These are phyloP conservation scores for Gavia stellata DNA, from an alignment of 2,113 vertebrate genomes.

Conservation along the genomic window DNA sequence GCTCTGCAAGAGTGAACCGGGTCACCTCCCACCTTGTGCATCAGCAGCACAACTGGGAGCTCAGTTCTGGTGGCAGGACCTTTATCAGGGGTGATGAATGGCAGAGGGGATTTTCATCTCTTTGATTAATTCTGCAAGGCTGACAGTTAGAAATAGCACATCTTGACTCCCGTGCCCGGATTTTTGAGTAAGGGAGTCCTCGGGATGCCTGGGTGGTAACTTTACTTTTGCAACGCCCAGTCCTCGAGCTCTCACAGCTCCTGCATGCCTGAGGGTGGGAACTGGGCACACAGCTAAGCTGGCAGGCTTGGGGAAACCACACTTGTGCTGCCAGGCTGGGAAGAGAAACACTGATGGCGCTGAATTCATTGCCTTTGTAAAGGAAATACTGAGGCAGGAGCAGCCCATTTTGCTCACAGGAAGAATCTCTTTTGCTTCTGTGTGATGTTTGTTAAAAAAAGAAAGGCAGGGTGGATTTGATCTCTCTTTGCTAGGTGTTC, in stretches of 20 bases:
- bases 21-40: background rate
- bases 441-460: background rate
- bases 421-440: background rate
- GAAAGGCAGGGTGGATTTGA: background rate
- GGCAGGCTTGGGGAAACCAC: background rate
- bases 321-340: background rate
- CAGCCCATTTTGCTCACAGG: background rate
- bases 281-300: background rate
- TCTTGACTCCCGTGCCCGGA: fast-evolving
- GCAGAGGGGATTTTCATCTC: slow-evolving; percentile 11
- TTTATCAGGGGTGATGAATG: background rate
- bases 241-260: fast-evolving
- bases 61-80: background rate
- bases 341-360: background rate
- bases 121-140: slow-evolving; percentile 13
- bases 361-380: background rate
- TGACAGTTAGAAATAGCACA: background rate
- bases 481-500: background rate
- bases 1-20: background rate
- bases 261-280: background rate
- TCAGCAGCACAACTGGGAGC: background rate
- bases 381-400: background rate
- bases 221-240: background rate
- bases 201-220: background rate
- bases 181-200: background rate